These are phyloP conservation scores for Cylas formicarius DNA, from an alignment of 1,140 invertebrate species.

Conservation along the genomic window DNA sequence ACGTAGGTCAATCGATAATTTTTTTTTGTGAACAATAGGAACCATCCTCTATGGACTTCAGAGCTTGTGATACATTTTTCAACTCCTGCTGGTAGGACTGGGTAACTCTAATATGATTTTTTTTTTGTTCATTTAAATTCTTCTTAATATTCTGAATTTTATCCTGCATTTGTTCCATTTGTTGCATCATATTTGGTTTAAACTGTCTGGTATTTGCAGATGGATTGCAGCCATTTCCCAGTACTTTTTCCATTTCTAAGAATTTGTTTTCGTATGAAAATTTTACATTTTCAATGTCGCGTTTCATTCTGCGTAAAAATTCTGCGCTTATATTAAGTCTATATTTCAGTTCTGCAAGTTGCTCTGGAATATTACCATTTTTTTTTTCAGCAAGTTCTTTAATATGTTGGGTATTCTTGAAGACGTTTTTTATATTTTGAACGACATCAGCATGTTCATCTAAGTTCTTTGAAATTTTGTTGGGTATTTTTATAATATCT, in stretches of 20 bases:
- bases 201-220: no score
- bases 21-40: constrained; percentile 19
- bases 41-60: constrained; percentile 28
- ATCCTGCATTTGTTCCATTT: constrained; percentile 30
- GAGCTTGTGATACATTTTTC: constrained; percentile 18
- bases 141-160: constrained; percentile 33
- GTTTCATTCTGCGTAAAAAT: constrained; percentile 33
- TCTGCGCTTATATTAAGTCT: constrained; percentile 30
- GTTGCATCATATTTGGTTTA: constrained; percentile 25
- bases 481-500: no score
- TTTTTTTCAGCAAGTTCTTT: constrained; percentile 25
- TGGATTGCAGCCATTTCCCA: no score
- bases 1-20: background rate
- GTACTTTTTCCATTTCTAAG: constrained; percentile 16
- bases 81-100: constrained; percentile 29
- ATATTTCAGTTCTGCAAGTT: constrained; percentile 27
- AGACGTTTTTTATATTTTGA: constrained; percentile 21
- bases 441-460: constrained; percentile 11
- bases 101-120: constrained; percentile 20
- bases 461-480: background rate
- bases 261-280: constrained; percentile 32
- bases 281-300: constrained; percentile 35
- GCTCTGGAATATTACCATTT: constrained; percentile 27
- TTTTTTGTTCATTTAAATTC: constrained; percentile 12
- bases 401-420: constrained; percentile 35